Conservation (phyloP, 2,888 invertebrate species). For the Polydrusus tereticollis region DNA sequence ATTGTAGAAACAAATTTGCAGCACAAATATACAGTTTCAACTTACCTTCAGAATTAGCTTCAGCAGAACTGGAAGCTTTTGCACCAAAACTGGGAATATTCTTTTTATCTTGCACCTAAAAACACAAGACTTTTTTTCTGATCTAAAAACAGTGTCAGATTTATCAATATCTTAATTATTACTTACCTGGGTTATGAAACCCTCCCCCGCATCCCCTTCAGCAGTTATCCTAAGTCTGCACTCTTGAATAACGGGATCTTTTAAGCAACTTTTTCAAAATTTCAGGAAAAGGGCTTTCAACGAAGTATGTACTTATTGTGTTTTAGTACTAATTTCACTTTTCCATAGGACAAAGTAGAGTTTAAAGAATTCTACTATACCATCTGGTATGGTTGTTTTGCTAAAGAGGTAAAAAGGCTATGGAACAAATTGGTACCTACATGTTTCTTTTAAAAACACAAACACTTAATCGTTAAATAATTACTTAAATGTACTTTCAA, state of each 20-base stretch:
- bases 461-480: not conserved
- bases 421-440: not conserved
- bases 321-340: slow-evolving; percentile 97
- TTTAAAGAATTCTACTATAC: slow-evolving; percentile 95
- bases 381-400: slow-evolving; percentile 94
- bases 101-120: slow-evolving; percentile 70
- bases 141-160: too few relatives aligned
- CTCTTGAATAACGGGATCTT: slow-evolving; percentile 94
- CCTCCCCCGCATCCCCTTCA: slow-evolving; percentile 69
- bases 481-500: not conserved
- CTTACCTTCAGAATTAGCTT: slow-evolving; percentile 49
- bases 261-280: slow-evolving; percentile 95
- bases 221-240: slow-evolving; percentile 83
- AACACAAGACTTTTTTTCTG: not conserved
- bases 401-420: slow-evolving; percentile 67
- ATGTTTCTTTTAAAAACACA: not conserved
- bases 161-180: slow-evolving; percentile 49
- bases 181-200: slow-evolving; percentile 72
- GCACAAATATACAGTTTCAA: not conserved
- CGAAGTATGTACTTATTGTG: slow-evolving; percentile 96
- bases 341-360: slow-evolving; percentile 98
- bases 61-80: slow-evolving; percentile 61
- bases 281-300: slow-evolving; percentile 94
- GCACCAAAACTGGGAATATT: slow-evolving; percentile 73
- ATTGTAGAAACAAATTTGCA: too few relatives aligned